Percentiles rank a stretch among this genome's conserved stretches.
Conservation (phyloP, 2,888 invertebrate species). For the Tortrix viridana region DNA sequence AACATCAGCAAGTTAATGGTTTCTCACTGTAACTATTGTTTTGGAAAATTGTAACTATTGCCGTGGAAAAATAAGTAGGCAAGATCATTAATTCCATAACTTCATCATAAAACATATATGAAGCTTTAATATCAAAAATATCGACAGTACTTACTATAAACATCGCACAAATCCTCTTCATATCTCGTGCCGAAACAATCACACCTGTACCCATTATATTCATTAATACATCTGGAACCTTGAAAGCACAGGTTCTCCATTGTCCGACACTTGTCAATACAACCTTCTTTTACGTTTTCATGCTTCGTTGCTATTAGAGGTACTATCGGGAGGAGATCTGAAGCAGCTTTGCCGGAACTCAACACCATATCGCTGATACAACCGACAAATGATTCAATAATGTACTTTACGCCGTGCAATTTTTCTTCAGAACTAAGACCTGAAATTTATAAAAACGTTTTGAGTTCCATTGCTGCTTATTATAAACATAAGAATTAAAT, state of each 20-base stretch:
- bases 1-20: too few relatives aligned
- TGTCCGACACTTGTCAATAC: conserved; percentile 92
- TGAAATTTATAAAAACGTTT: conserved; percentile 52
- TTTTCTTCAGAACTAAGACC: conserved; percentile 95
- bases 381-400: conserved; percentile 96
- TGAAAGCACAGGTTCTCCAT: conserved; percentile 93
- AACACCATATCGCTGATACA: conserved; percentile 95
- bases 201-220: conserved; percentile 94
- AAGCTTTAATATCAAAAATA: not conserved
- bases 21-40: too few relatives aligned
- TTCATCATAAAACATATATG: too few relatives aligned
- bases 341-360: conserved; percentile 93
- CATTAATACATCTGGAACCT: conserved; percentile 95
- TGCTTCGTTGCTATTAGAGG: conserved; percentile 94
- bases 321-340: conserved; percentile 91
- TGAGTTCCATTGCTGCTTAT: not conserved
- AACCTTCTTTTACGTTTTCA: conserved; percentile 95
- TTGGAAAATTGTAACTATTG: too few relatives aligned
- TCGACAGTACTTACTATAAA: conserved; percentile 88
- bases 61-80: too few relatives aligned
- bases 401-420: conserved; percentile 95
- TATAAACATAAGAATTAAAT: too few relatives aligned
- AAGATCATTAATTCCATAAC: too few relatives aligned
- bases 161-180: conserved; percentile 96
- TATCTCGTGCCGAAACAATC: conserved; percentile 97